Base-by-base conservation (phyloP, 2,113 vertebrate species). In the Centropristis striata region DNA sequence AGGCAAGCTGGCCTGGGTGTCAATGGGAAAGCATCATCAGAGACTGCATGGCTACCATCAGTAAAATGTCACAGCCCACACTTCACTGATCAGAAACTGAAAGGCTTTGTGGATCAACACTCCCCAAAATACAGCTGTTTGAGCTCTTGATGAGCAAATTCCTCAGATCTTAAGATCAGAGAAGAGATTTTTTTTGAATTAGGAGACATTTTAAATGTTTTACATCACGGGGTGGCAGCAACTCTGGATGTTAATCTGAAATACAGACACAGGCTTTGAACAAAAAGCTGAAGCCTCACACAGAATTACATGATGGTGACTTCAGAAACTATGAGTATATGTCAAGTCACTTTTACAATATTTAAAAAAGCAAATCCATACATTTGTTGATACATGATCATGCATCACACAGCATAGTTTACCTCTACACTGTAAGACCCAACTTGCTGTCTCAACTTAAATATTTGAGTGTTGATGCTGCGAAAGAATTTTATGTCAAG, bases 21-120 rank as follows among this genome's bases (percentile, higher is more conserved):
- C 68, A n/a, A 68, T 32, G 53, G 77, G 71, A 78, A 54, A 58
- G 81, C 67, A 60, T 74, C 75, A 49, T 80, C 47, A 37, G 37
- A 84, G 37, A 74, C 75, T 41, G 58, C 66, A 59, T 27, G 14
- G 69, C 41, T 60, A 50, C 65, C 78, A 74, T 83, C 76, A 78
- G 76, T 71, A 67, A 89, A 90, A 91, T 88, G 88, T 89, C 86
- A 90, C 67, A 53, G 63, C 21, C 49, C 66, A 83, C 82, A 68
- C 67, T 51, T 55, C 78, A 71, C 51, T 71, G 79, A 69, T 72
- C 77, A 63, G 50, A 76, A n/a, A 66, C 36, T 14, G 25, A 80
- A 59, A 58, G 12, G 32, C 73, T 69, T 46, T 47, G 39, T 58
- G 64, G 69, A 65, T 80, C 59, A 75, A 53, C 23, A 27, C 16